phyloP scores from a whole-genome alignment of 2,797 vertebrate species.

The Neosilurus mollespiculum region DNA sequence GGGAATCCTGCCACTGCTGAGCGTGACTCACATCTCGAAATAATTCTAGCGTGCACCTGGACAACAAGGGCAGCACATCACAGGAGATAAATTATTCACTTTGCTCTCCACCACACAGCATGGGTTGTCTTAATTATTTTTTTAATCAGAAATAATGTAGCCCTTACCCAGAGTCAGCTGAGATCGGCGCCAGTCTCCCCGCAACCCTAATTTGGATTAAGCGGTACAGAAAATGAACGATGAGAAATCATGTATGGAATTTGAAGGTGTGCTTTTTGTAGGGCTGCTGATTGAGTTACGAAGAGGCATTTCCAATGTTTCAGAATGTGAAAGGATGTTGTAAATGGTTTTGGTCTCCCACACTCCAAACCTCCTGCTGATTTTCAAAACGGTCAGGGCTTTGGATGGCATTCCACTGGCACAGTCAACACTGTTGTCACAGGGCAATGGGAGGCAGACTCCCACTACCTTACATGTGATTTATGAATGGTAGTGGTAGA shows the following conservation, averaged over 20 bases:
- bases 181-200: no score
- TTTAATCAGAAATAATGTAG: background rate
- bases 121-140: background rate
- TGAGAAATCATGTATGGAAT: no score
- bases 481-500: conserved; percentile 28
- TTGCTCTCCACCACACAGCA: background rate
- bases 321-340: conserved; percentile 19
- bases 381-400: conserved; percentile 16
- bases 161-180: no score
- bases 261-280: background rate
- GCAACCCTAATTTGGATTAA: no score
- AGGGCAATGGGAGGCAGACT: conserved; percentile 15
- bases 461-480: conserved; percentile 24
- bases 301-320: conserved; percentile 10
- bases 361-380: conserved; percentile 22
- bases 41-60: conserved; percentile 18
- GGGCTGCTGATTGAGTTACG: background rate
- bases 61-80: background rate
- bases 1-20: conserved; percentile 29
- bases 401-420: conserved; percentile 24
- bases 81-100: background rate
- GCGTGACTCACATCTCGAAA: conserved; percentile 13
- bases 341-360: conserved; percentile 22
- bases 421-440: conserved; percentile 35
- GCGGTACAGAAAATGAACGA: no score